Base-by-base conservation (phyloP, 2,888 invertebrate species). In the Uropetala carovei region DNA sequence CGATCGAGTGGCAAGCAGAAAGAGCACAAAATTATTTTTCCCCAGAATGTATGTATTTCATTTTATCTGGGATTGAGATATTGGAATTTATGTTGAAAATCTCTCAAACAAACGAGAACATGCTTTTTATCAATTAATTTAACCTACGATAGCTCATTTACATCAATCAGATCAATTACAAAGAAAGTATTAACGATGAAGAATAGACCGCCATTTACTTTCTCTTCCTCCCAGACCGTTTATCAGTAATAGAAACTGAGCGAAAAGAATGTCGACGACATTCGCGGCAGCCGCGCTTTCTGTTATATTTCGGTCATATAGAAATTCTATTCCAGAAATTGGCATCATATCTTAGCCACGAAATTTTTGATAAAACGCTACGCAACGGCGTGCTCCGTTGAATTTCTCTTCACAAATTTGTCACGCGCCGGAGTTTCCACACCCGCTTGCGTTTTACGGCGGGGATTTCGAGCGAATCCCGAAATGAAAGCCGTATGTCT, bases 401-500 rank as follows among this genome's bases (percentile, higher is more conserved):
- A 22, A 75, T 75, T 27, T 75, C 22, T 75, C 75, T 75, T 27
- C 75, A 0, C n/a, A 0, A 22, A 22, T 22, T 64, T 22, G 68
- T 27, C 11, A 27, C 27, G n/a, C 22, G 22, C 22, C 75, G 22
- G 13, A 13, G 22, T 22, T 75, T 75, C 75, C n/a, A 22, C n/a
- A 27, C 27, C 75, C 22, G 27, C n/a, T 22, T 75, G 75, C 75
- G 10, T 75, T 75, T 75, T 75, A 75, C 27, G 22, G 75, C 75
- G 22, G 75, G 43, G 43, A 43, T 43, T 5, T 43, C 43, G 43
- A 43, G 75, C 22, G 75, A 75, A 9, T 75, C 22, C 27, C 75
- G 27, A 75, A 75, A 75, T 75, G 75, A 75, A 75, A 75, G 75
- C 27, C 75, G 75, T 75, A 13, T 27, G 22, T 75, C 75, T 75